These are phyloP conservation scores for Watsonalla cultraria DNA, from an alignment of 2,888 invertebrate species.

Conservation along the genomic window DNA sequence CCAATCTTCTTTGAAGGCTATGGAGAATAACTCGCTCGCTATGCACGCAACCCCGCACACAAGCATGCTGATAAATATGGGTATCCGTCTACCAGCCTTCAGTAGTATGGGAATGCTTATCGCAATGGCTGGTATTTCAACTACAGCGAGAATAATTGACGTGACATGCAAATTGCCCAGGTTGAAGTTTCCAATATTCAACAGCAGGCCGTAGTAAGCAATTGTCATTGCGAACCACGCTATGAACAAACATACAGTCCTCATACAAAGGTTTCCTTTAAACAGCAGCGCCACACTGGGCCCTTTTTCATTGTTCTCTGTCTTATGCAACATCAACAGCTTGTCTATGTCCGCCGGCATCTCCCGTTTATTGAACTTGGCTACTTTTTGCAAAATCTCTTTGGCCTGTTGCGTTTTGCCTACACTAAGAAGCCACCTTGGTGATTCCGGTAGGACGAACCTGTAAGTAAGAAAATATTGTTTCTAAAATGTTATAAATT, in stretches of 20 bases:
- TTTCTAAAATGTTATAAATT: background rate
- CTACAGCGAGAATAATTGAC: conserved; percentile 84
- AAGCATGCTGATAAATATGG: conserved; percentile 83
- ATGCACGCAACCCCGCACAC: conserved; percentile 85
- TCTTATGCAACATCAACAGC: conserved; percentile 76
- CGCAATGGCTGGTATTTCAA: conserved; percentile 88
- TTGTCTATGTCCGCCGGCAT: conserved; percentile 85
- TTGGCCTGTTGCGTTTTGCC: conserved; percentile 85
- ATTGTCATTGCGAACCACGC: conserved; percentile 89
- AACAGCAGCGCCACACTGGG: conserved; percentile 82
- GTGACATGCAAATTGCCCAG: conserved; percentile 87
- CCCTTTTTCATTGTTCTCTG: conserved; percentile 60
- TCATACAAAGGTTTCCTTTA: conserved; percentile 81
- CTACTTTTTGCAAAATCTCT: conserved; percentile 81
- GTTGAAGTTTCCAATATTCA: conserved; percentile 85
- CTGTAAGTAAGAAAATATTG: conserved; percentile 52
- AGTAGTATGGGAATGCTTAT: conserved; percentile 86
- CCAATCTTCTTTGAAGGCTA: conserved; percentile 80
- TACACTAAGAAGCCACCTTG: conserved; percentile 86
- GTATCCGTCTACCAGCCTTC: conserved; percentile 85
- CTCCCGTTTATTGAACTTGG: conserved; percentile 81
- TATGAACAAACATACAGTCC: conserved; percentile 83
- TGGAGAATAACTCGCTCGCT: conserved; percentile 77
- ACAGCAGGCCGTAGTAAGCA: conserved; percentile 86
- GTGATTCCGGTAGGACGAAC: conserved; percentile 89